Evolutionary conservation across 2,888 invertebrate genomes (phyloP).

Genomic region (Axea sp.): DNA sequence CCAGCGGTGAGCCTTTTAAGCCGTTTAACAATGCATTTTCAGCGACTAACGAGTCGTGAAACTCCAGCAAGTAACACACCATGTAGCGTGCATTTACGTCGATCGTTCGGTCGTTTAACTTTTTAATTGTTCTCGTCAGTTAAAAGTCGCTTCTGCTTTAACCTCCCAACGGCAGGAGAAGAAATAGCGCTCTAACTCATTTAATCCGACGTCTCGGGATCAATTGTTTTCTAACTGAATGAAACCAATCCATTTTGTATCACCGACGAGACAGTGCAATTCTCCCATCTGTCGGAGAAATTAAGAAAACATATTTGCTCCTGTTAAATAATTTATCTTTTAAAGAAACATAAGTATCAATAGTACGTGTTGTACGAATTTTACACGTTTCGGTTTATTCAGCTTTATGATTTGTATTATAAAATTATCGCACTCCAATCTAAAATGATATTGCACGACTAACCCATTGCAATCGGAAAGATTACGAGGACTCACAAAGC

Average conservation of each 20-base stretch:
- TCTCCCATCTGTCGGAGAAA: constrained; percentile 2
- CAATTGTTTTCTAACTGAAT: constrained; percentile 51
- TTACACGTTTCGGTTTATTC: too few species aligned
- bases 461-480: too few species aligned
- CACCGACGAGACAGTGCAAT: constrained; percentile 2
- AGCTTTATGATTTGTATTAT: too few species aligned
- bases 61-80: constrained; percentile 19
- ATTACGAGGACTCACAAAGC: too few species aligned
- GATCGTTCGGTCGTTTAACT: constrained; percentile 30
- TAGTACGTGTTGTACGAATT: too few species aligned
- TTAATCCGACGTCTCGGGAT: constrained; percentile 34
- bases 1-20: too few species aligned
- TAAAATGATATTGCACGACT: too few species aligned
- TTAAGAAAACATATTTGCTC: too few species aligned
- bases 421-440: too few species aligned
- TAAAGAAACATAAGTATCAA: too few species aligned
- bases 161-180: not conserved
- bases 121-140: constrained; percentile 40
- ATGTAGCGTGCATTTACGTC: constrained; percentile 13
- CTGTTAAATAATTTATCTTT: too few species aligned
- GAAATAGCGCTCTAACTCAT: constrained; percentile 10
- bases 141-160: constrained; percentile 1
- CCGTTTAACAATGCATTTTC: constrained; percentile 46
- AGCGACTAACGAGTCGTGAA: constrained; percentile 40
- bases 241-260: constrained; percentile 38